A percentile compares a stretch with the other conserved stretches of the same genome.
These are phyloP conservation scores for Agelastica alni DNA, from an alignment of 2,888 invertebrate species.

Conservation along the genomic window DNA sequence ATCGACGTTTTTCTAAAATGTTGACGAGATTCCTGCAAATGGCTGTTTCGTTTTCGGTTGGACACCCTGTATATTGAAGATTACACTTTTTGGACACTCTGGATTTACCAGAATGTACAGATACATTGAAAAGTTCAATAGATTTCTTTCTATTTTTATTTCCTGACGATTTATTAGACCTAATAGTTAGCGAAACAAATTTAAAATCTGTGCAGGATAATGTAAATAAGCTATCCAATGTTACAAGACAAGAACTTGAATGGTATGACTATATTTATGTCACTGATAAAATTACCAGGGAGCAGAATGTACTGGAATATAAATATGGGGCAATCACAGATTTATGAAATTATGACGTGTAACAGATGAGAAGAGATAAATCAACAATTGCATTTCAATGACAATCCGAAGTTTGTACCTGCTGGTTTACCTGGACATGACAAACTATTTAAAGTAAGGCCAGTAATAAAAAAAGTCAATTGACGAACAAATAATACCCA, in stretches of 20 bases:
- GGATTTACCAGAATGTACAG: no score
- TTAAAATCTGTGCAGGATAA: constrained; percentile 10
- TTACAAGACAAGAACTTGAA: constrained; percentile 12
- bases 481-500: constrained; percentile 21
- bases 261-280: no score
- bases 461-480: no score
- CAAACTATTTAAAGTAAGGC: constrained; percentile 15
- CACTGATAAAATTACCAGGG: constrained; percentile 14
- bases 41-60: no score
- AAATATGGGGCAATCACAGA: constrained; percentile 11
- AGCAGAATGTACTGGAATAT: constrained; percentile 19
- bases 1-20: no score
- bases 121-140: no score
- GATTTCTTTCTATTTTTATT: constrained; percentile 12
- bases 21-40: no score
- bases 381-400: constrained; percentile 19
- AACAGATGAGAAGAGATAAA: constrained; percentile 22
- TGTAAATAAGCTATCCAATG: constrained; percentile 7
- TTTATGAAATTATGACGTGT: constrained; percentile 17
- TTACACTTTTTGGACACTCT: no score
- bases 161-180: constrained; percentile 9
- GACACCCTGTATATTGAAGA: no score
- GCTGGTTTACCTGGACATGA: constrained; percentile 19
- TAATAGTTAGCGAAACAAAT: constrained; percentile 10
- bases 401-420: constrained; percentile 19